Conservation (phyloP, 1,140 invertebrate species). For the Aphaenogaster rudis region DNA sequence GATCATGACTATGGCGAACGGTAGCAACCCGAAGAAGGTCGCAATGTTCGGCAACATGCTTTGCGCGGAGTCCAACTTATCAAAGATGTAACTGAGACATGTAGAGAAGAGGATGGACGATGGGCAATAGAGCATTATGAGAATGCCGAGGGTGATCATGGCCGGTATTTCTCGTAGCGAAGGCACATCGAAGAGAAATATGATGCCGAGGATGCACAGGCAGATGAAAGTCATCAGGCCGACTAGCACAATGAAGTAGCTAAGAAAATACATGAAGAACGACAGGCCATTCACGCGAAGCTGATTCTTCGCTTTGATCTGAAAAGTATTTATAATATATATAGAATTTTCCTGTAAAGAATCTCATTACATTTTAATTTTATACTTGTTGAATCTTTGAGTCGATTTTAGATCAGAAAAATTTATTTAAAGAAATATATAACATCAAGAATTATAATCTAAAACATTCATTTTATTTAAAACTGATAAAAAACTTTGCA, state of each 20-base stretch:
- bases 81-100: slow-evolving; percentile 93
- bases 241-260: slow-evolving; percentile 91
- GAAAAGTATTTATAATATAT: slow-evolving; percentile 78
- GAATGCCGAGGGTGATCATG: slow-evolving; percentile 89
- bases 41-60: slow-evolving; percentile 93
- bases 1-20: slow-evolving; percentile 91
- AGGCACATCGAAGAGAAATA: slow-evolving; percentile 90
- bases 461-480: neutral
- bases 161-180: slow-evolving; percentile 90
- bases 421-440: neutral
- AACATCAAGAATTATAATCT: neutral
- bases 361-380: neutral
- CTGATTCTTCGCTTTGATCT: slow-evolving; percentile 94
- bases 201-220: slow-evolving; percentile 89
- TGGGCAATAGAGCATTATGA: slow-evolving; percentile 92
- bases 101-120: slow-evolving; percentile 92
- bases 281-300: slow-evolving; percentile 93
- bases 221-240: slow-evolving; percentile 91
- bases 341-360: neutral
- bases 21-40: slow-evolving; percentile 91
- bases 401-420: slow-evolving; percentile 1
- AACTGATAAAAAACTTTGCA: neutral
- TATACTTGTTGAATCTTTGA: neutral
- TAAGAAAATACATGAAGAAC: slow-evolving; percentile 92
- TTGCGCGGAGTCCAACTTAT: slow-evolving; percentile 93